Evolutionary conservation across 2,888 invertebrate genomes (phyloP).

Genomic region (Phorcus lineatus): DNA sequence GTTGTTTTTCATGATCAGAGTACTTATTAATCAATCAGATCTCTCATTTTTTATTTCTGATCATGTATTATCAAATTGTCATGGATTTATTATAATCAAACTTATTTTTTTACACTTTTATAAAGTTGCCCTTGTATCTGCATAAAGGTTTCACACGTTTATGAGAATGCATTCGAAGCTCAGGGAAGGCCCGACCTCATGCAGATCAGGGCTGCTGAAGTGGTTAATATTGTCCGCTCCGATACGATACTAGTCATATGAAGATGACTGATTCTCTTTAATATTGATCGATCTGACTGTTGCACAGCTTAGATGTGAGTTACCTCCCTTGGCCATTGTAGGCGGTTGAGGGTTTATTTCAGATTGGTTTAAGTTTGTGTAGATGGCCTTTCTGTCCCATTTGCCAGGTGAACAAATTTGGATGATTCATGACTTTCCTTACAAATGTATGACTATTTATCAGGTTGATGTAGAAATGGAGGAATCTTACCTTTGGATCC

Average conservation of each 20-base stretch:
- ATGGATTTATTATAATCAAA: constrained; percentile 18
- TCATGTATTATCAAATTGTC: constrained; percentile 18
- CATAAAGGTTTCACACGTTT: not conserved
- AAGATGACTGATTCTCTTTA: not conserved
- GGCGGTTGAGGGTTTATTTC: too few relatives aligned
- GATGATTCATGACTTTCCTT: too few relatives aligned
- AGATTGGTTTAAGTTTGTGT: too few relatives aligned
- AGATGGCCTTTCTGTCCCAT: too few relatives aligned
- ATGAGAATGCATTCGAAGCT: not conserved
- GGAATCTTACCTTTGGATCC: too few relatives aligned
- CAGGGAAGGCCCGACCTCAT: constrained; percentile 2
- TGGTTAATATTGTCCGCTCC: not conserved
- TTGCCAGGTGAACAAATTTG: too few relatives aligned
- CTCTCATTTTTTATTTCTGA: constrained; percentile 12
- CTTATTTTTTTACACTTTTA: constrained; percentile 18
- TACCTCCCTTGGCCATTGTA: too few relatives aligned
- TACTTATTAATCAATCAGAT: not conserved
- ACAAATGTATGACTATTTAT: too few relatives aligned
- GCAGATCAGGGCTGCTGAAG: not conserved
- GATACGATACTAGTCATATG: not conserved
- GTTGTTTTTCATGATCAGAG: constrained; percentile 1
- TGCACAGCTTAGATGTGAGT: constrained; percentile 11
- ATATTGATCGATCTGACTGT: constrained; percentile 12
- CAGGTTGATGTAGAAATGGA: too few relatives aligned
- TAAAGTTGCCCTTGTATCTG: not conserved